Percentiles rank a stretch among this genome's conserved stretches.
phyloP scores from a whole-genome alignment of 2,113 vertebrate species.

The Lathamus discolor region DNA sequence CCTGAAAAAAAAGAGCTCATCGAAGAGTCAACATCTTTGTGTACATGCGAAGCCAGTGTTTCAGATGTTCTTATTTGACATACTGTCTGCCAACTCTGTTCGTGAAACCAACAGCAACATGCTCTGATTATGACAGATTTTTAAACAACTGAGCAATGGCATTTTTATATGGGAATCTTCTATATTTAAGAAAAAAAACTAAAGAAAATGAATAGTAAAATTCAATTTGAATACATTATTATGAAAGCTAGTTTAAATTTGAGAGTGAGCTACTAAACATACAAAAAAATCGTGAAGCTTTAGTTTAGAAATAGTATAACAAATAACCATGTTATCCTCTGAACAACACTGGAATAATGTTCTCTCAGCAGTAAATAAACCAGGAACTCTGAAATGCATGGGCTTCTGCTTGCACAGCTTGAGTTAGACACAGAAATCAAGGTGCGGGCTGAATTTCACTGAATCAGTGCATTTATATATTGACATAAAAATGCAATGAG shows the following conservation, averaged over 20 bases:
- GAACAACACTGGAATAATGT: neutral
- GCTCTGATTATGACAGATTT: neutral
- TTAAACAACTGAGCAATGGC: neutral
- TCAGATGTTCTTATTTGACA: neutral
- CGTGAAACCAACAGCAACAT: neutral
- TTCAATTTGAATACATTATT: neutral
- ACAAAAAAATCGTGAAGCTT: neutral
- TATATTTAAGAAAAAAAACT: neutral
- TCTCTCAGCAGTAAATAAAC: neutral
- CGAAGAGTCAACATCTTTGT: neutral
- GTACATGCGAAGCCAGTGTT: neutral
- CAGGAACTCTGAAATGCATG: neutral
- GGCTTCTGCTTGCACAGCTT: slow-evolving; percentile 7
- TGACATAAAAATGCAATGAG: slow-evolving; percentile 38
- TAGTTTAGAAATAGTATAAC: neutral
- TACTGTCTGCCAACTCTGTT: neutral
- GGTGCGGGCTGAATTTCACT: slow-evolving; percentile 32
- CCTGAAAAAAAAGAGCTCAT: neutral
- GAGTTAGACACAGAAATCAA: neutral
- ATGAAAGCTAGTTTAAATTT: neutral
- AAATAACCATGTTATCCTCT: neutral
- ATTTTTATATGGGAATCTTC: neutral
- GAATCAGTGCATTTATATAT: slow-evolving; percentile 39
- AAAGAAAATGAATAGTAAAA: neutral
- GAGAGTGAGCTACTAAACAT: neutral